Percentiles rank a stretch among this genome's conserved stretches.
phyloP scores from a whole-genome alignment of 2,797 vertebrate species.

The Dipus sagitta region DNA sequence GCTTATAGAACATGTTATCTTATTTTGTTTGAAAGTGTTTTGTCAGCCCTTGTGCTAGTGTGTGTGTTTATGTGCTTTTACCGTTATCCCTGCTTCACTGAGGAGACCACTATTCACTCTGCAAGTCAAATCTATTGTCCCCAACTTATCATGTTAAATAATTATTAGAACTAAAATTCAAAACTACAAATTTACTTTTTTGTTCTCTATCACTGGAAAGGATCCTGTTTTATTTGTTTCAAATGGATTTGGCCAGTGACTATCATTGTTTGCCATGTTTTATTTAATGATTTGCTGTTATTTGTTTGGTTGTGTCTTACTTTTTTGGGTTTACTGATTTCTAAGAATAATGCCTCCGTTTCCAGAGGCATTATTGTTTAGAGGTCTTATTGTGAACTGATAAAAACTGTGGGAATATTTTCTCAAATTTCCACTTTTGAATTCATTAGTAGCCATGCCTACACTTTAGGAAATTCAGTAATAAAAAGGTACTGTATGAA shows the following conservation, averaged over 20 bases:
- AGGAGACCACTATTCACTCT: neutral
- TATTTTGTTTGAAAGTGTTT: neutral
- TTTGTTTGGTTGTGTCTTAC: too few relatives aligned
- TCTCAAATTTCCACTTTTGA: neutral
- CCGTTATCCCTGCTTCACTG: neutral
- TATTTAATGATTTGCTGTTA: too few relatives aligned
- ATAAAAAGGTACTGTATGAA: neutral
- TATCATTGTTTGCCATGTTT: neutral
- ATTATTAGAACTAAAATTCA: neutral
- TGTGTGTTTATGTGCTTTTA: neutral
- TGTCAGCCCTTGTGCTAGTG: neutral
- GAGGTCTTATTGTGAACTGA: neutral
- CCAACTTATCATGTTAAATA: neutral
- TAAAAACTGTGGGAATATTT: neutral
- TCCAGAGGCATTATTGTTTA: neutral
- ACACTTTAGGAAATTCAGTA: neutral
- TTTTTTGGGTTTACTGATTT: neutral
- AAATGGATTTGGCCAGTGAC: neutral
- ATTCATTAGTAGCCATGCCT: neutral
- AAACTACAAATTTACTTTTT: neutral
- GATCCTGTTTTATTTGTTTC: neutral
- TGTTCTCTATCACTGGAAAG: neutral
- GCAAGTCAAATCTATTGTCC: neutral
- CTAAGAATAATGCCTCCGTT: neutral
- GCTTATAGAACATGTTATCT: neutral